These are phyloP conservation scores for Ectemnius continuus DNA, from an alignment of 2,888 invertebrate genomes.

Conservation along the genomic window DNA sequence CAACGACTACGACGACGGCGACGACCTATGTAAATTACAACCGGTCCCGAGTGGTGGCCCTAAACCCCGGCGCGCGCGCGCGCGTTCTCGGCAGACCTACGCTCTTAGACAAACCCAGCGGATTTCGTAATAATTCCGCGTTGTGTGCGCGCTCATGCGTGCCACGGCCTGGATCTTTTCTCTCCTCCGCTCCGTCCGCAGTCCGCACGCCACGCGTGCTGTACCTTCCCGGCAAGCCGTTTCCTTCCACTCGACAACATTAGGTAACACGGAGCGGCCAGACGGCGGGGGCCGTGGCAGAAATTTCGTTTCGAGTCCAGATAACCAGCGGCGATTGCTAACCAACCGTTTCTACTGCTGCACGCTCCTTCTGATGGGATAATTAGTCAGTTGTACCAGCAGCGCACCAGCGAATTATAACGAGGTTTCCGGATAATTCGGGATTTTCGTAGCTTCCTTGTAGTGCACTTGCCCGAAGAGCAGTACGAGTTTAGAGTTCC, in stretches of 20 bases:
- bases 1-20: slow-evolving; percentile 24
- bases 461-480: no score
- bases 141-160: slow-evolving; percentile 74
- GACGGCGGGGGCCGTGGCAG: background rate
- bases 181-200: slow-evolving; percentile 39
- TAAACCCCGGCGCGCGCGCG: slow-evolving; percentile 11
- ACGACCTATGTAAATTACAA: slow-evolving; percentile 57
- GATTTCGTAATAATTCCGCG: slow-evolving; percentile 74
- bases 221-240: slow-evolving; percentile 43
- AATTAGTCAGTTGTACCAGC: slow-evolving; percentile 1
- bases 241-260: slow-evolving; percentile 35
- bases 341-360: background rate
- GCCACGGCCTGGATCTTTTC: slow-evolving; percentile 75
- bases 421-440: slow-evolving; percentile 3
- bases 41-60: slow-evolving; percentile 41
- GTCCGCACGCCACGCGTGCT: slow-evolving; percentile 47
- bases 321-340: no score
- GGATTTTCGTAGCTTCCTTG: background rate
- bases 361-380: slow-evolving; percentile 10
- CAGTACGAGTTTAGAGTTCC: no score
- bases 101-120: slow-evolving; percentile 61
- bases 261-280: slow-evolving; percentile 35
- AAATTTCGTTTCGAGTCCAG: background rate
- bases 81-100: slow-evolving; percentile 45
- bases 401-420: slow-evolving; percentile 5